A percentile compares a stretch with the other conserved stretches of the same genome.
Conservation (phyloP, 2,888 invertebrate species). For the Dolichomitus sp. region DNA sequence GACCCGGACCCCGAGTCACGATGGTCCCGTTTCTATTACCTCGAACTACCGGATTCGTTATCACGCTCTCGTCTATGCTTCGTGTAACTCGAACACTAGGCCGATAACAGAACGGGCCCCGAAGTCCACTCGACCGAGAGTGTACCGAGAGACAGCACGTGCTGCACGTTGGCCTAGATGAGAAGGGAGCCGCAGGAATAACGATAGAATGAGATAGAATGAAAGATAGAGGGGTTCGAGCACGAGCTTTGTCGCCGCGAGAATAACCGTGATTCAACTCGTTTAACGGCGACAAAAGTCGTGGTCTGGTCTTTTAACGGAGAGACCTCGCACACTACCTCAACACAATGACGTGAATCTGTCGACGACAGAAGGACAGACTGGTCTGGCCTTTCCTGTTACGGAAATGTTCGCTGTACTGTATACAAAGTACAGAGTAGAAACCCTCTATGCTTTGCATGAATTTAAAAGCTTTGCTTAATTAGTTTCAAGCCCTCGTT, state of each 20-base stretch:
- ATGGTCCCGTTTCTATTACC: constrained; percentile 5
- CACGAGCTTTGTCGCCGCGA: constrained; percentile 19
- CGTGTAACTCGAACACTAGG: background rate
- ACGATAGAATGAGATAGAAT: constrained; percentile 16
- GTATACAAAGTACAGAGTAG: constrained; percentile 10
- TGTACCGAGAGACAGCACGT: constrained; percentile 35
- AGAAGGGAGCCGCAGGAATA: constrained; percentile 4
- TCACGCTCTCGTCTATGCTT: constrained; percentile 11
- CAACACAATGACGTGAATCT: constrained; percentile 24
- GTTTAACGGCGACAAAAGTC: constrained; percentile 43
- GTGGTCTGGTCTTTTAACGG: constrained; percentile 18
- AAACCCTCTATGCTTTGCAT: background rate
- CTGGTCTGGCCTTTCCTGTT: constrained; percentile 1
- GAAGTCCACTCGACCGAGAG: constrained; percentile 35
- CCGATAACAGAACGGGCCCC: constrained; percentile 17
- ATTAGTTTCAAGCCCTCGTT: constrained; percentile 50
- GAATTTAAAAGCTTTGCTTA: constrained; percentile 69
- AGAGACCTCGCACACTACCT: constrained; percentile 13
- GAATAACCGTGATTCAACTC: constrained; percentile 40
- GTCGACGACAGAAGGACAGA: constrained; percentile 17
- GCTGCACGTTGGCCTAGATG: constrained; percentile 31
- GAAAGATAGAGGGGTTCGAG: constrained; percentile 4
- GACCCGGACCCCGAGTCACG: constrained; percentile 18
- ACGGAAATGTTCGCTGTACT: background rate
- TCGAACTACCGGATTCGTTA: constrained; percentile 22